Evolutionary conservation across 1,140 invertebrate genomes (phyloP).

Genomic region (Listronotus oregonensis): DNA sequence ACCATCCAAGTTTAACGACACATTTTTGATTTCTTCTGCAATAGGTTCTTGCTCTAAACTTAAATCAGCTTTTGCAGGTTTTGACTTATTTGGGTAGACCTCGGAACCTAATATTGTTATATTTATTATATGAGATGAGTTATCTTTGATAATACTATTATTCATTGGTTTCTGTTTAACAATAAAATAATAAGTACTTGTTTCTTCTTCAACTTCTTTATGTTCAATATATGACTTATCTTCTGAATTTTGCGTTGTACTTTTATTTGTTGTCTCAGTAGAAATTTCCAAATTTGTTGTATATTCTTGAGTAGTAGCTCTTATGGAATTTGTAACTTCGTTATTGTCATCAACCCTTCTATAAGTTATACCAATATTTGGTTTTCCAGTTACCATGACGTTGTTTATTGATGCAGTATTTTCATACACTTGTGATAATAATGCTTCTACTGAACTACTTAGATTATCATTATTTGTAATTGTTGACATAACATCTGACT

Average conservation of each 20-base stretch:
- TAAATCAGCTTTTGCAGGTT: conserved; percentile 43
- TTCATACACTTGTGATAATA: conserved; percentile 41
- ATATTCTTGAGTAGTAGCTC: conserved; percentile 9
- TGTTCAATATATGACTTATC: neutral
- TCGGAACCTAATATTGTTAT: conserved; percentile 35
- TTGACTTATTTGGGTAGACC: conserved; percentile 17
- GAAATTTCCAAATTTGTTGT: neutral
- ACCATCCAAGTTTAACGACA: neutral
- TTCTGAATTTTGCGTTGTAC: neutral
- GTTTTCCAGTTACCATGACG: conserved; percentile 9
- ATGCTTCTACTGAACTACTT: conserved; percentile 40
- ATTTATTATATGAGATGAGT: conserved; percentile 30
- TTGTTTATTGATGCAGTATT: conserved; percentile 10
- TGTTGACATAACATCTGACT: neutral
- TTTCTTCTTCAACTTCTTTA: neutral
- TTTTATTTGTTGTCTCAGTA: neutral
- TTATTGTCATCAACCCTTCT: conserved; percentile 1
- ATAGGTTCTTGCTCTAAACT: conserved; percentile 38
- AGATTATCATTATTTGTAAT: conserved; percentile 21
- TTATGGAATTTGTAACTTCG: conserved; percentile 4
- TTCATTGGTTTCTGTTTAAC: neutral
- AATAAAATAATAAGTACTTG: conserved; percentile 4
- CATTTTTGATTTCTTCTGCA: conserved; percentile 35
- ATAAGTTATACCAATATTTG: neutral
- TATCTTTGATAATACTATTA: neutral